Percentiles rank a stretch among this genome's conserved stretches.
Conservation (phyloP, 1,140 invertebrate genomes). For the Drosophila mojavensis region DNA sequence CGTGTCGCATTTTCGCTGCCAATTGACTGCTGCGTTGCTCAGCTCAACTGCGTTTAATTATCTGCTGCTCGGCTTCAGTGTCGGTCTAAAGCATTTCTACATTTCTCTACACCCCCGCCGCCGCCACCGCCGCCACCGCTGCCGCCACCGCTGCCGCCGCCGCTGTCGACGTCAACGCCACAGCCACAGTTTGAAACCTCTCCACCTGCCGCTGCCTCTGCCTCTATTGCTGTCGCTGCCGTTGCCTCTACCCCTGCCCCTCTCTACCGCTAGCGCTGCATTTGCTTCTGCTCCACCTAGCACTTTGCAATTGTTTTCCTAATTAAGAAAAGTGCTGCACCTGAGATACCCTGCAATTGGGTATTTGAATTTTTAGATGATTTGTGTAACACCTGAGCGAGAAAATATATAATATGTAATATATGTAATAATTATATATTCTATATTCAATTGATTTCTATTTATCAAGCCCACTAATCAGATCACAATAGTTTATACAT, state of each 20-base stretch:
- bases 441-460: too few relatives aligned
- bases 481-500: too few relatives aligned
- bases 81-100: neutral
- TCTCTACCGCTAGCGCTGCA: too few relatives aligned
- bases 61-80: conserved; percentile 17
- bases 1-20: conserved; percentile 31
- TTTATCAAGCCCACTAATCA: too few relatives aligned
- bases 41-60: conserved; percentile 41
- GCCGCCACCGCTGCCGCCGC: neutral
- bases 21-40: conserved; percentile 35
- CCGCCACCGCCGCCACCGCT: neutral
- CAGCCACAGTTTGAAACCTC: neutral
- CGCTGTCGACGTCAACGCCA: too few relatives aligned
- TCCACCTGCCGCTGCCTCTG: neutral
- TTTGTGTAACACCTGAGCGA: neutral
- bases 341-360: neutral
- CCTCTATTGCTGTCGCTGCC: neutral
- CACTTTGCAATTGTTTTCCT: conserved; percentile 25
- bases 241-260: neutral
- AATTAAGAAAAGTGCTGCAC: conserved; percentile 13
- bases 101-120: neutral
- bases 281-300: neutral
- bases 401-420: too few relatives aligned
- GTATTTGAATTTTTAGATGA: neutral
- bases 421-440: too few relatives aligned